Evolutionary conservation across 1,140 invertebrate species (phyloP).

Genomic region (Zaprionus ornatus): DNA sequence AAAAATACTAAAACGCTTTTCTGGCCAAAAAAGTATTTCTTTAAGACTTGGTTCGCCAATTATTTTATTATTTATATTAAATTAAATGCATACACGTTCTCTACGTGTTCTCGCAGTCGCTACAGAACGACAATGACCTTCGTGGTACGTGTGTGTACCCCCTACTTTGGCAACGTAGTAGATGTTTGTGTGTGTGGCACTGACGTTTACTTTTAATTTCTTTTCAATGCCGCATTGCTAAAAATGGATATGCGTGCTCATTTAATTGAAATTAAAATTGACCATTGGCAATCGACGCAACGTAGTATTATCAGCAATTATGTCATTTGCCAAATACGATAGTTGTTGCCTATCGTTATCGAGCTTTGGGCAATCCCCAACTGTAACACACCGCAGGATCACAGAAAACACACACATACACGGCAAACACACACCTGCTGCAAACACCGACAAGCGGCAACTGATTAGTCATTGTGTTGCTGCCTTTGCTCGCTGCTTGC

Average conservation of each 20-base stretch:
- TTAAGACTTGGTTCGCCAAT: conserved; percentile 44
- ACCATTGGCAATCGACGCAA: conserved; percentile 53
- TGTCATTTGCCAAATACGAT: conserved; percentile 63
- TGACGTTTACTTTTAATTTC: conserved; percentile 80
- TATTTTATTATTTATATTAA: conserved; percentile 55
- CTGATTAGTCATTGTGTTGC: conserved; percentile 61
- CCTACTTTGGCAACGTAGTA: conserved; percentile 33
- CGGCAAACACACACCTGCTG: conserved; percentile 22
- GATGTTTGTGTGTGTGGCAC: conserved; percentile 42
- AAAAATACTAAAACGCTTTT: conserved; percentile 55
- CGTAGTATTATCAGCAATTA: conserved; percentile 70
- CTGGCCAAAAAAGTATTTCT: conserved; percentile 51
- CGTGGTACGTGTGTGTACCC: conserved; percentile 24
- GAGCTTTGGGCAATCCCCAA: conserved; percentile 32
- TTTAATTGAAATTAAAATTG: conserved; percentile 50
- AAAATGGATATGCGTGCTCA: conserved; percentile 62
- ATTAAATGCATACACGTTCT: conserved; percentile 44
- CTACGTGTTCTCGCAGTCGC: conserved; percentile 30
- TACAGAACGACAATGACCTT: conserved; percentile 51
- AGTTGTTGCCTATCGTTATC: conserved; percentile 31
- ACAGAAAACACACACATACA: conserved; percentile 19
- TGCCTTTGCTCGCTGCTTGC: conserved; percentile 48
- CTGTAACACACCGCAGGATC: conserved; percentile 28
- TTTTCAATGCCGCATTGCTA: conserved; percentile 74
- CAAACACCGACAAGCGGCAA: conserved; percentile 17